Conservation (phyloP, 2,888 invertebrate genomes). For the Drosophila fungiperda region DNA sequence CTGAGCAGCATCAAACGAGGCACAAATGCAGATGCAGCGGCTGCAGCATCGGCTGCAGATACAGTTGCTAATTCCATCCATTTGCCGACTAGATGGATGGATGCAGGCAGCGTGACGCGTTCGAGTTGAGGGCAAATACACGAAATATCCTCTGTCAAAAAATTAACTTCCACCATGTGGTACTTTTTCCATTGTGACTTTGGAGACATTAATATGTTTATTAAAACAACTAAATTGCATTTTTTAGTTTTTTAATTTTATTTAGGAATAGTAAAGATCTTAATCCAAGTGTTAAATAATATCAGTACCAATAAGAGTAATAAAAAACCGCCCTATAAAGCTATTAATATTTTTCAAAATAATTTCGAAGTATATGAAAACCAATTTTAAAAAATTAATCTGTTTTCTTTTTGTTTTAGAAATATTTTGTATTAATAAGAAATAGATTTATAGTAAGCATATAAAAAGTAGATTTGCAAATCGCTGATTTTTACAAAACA, state of each 20-base stretch:
- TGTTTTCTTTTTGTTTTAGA: neutral
- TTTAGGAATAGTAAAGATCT: neutral
- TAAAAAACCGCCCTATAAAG: neutral
- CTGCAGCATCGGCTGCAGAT: constrained; percentile 9
- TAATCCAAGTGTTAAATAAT: neutral
- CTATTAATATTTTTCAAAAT: neutral
- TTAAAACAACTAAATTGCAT: neutral
- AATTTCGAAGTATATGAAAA: neutral
- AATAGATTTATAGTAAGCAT: neutral
- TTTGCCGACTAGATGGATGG: constrained; percentile 28
- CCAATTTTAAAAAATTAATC: neutral
- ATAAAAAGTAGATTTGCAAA: neutral
- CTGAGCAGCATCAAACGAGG: constrained; percentile 57
- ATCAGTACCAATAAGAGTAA: neutral
- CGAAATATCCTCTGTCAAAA: constrained; percentile 24
- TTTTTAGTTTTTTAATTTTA: neutral
- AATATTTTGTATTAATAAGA: neutral
- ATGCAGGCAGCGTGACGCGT: constrained; percentile 24
- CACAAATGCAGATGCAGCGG: constrained; percentile 46
- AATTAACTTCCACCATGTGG: constrained; percentile 21
- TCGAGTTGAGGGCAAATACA: constrained; percentile 47
- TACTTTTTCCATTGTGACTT: constrained; percentile 8
- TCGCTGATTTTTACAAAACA: neutral
- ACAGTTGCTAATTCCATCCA: constrained; percentile 48
- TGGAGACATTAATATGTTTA: constrained; percentile 41